Base-by-base conservation (phyloP, 2,797 vertebrate species). In the Clangula hyemalis region DNA sequence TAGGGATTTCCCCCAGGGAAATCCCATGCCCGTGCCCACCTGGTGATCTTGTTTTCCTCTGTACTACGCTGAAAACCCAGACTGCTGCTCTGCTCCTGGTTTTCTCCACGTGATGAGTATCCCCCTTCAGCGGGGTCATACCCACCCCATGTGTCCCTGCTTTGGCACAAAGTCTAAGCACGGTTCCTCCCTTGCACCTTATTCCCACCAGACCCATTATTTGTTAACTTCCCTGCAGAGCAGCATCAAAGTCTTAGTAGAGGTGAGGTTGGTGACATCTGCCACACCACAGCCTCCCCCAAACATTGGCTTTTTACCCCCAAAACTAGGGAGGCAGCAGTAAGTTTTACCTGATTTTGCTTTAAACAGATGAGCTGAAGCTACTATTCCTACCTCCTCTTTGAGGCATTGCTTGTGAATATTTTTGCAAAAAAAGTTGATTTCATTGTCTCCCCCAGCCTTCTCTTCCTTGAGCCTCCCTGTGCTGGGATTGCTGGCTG, bases 11-110 rank as follows among this genome's bases (percentile, higher is more conserved):
- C 19, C 36, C 32, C 5, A 2, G 4, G 53, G 13, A 73, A 83
- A 30, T 57, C 61, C 64, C 69, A 71, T 0, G 0, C 8, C 57
- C 10, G 1, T 74, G 11, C 49, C 41, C 6, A 2, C 34, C 47
- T 85, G 68, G 15, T 68, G 65, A 21, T 45, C 53, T 32, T 7
- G 2, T 28, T 76, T 71, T 77, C 36, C 47, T 68, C 38, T 54
- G 32, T 4, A 0, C 39, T 79, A 18, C 2, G 3, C 60, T 73
- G 61, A 68, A 79, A 69, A 6, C 22, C 3, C 66, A 41, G 0
- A 60, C 39, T 47, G n/a, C 62, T 62, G 49, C 38, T 76, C 38
- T 74, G 68, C 49, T 77, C 49, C 65, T 77, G 36, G 1, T 13
- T 74, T 56, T 60, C 20, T 41, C 47, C 65, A 18, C 6, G 0